These are phyloP conservation scores for Prenolepis imparis DNA, from an alignment of 2,888 invertebrate genomes.

Conservation along the genomic window DNA sequence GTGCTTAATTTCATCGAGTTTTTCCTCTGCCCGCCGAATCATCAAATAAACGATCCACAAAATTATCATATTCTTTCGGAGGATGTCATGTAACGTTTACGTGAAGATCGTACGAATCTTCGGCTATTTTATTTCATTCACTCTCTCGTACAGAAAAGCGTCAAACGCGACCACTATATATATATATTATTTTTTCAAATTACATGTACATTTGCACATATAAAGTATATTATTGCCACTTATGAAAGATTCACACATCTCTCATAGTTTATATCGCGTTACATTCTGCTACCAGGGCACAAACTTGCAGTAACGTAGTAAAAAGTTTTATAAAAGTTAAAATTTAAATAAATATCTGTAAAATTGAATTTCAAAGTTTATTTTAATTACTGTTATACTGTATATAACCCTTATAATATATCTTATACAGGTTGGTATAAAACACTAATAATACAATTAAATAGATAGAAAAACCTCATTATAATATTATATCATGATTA, in stretches of 20 bases:
- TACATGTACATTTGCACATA: slow-evolving; percentile 62
- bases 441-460: slow-evolving; percentile 66
- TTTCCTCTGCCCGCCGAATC: slow-evolving; percentile 94
- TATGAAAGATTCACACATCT: slow-evolving; percentile 54
- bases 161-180: slow-evolving; percentile 11
- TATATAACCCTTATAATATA: slow-evolving; percentile 4
- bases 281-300: slow-evolving; percentile 30
- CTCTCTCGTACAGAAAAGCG: slow-evolving; percentile 30
- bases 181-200: slow-evolving; percentile 56
- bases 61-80: slow-evolving; percentile 89
- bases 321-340: slow-evolving; percentile 41
- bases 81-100: slow-evolving; percentile 85
- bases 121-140: slow-evolving; percentile 17
- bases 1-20: slow-evolving; percentile 95
- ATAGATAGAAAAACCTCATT: slow-evolving; percentile 14
- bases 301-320: slow-evolving; percentile 22
- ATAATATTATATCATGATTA: slow-evolving; percentile 7
- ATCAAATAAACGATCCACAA: slow-evolving; percentile 90
- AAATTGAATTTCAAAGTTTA: slow-evolving; percentile 70
- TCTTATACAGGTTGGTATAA: slow-evolving; percentile 65
- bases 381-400: slow-evolving; percentile 33
- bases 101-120: not conserved
- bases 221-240: slow-evolving; percentile 55
- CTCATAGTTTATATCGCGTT: slow-evolving; percentile 31
- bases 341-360: slow-evolving; percentile 70